Conservation (phyloP, 2,888 invertebrate species). For the Ormyrus labotus region DNA sequence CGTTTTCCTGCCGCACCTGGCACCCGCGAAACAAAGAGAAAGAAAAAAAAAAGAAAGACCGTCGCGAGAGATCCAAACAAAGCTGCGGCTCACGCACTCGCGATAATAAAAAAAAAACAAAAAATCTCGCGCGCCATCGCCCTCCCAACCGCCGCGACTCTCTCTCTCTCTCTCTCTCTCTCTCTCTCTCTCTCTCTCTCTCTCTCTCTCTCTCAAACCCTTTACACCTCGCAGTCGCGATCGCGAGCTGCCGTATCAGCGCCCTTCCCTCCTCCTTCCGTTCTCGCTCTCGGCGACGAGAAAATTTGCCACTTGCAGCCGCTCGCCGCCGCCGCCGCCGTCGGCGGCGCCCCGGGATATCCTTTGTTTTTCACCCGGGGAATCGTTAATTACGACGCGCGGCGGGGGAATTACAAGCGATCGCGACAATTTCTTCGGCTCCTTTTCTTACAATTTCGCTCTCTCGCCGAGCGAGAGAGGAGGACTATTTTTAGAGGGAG, state of each 20-base stretch:
- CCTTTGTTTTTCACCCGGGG: conserved; percentile 34
- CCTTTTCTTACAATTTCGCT: background rate
- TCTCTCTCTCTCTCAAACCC: background rate
- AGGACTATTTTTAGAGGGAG: conserved; percentile 25
- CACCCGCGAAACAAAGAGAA: too few relatives aligned
- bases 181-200: background rate
- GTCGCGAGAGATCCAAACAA: background rate
- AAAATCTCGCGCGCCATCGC: background rate
- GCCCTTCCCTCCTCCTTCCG: background rate
- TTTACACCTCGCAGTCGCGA: background rate
- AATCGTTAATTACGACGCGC: conserved; percentile 45
- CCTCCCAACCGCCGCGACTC: background rate
- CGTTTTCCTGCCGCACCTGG: too few relatives aligned
- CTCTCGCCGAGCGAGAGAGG: background rate
- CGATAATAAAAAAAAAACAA: background rate
- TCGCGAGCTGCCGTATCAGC: background rate
- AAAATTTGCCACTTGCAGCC: conserved; percentile 43
- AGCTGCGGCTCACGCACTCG: background rate
- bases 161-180: background rate
- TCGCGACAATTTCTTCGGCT: conserved; percentile 12
- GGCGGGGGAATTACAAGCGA: conserved; percentile 3
- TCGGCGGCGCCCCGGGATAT: conserved; percentile 3
- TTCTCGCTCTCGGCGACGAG: background rate
- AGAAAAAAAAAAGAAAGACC: too few relatives aligned
- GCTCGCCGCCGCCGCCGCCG: background rate